Evolutionary conservation across 1,140 invertebrate species (phyloP), one percentile per base, ranked within the genome.

Genomic region (Trichonephila clavipes): DNA sequence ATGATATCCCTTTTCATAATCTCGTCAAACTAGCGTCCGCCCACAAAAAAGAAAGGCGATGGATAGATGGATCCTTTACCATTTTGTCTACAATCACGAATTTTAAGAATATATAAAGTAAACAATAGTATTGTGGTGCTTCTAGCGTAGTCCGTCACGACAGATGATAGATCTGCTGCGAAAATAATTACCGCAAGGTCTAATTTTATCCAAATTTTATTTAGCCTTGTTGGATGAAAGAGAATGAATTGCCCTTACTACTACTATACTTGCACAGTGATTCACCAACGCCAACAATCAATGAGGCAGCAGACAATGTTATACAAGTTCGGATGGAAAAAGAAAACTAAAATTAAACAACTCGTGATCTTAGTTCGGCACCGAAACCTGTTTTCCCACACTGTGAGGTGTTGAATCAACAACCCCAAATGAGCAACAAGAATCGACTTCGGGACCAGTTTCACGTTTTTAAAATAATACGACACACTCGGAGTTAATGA

Each of bases 341-440:
- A 24, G 14, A 85, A 51, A 85, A 85, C 44, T 24, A 85, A 58
- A 87, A 64, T 18, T 21, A 18, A 64, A 64, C 61, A 2, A 62
- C 85, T 87, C 85, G 61, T 87, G 85, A 87, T 87, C 58, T n/a
- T 0, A 18, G 85, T 14, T 64, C 58, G 24, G 16, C 58, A 64
- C 28, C 58, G 85, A 64, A 87, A 87, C 85, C 85, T 64, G 59
- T 87, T 87, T 87, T 87, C 85, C 85, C 61, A 87, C 85, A 64
- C 28, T 59, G 85, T 18, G 61, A 51, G 85, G 61, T 87, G 59
- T 87, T 87, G 85, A 64, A 87, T 87, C 28, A 87, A 87, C 59
- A 61, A 40, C 72, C 72, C 72, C 72, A 28, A 40, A 40, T 18
- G 28, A 77, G 28, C 24, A 77, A 0, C 72, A 77, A 77, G 34